Evolutionary conservation across 2,888 invertebrate species (phyloP), one percentile per base, ranked within the genome.

Genomic region (Dasysyrphus tricinctus): DNA sequence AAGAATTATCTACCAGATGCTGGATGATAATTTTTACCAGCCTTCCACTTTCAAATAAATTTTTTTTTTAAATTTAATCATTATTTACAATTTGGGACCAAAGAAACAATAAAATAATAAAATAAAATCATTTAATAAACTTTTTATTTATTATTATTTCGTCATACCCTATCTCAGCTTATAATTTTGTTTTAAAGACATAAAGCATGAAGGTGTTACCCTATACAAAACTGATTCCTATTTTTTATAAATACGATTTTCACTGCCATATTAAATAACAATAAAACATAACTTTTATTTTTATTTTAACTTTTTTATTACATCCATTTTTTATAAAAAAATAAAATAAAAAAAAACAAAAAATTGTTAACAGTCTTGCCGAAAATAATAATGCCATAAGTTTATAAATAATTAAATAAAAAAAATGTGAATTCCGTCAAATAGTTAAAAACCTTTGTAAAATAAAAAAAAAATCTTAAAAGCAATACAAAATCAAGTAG

Each of bases 191-290:
- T 32, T 32, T 32, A 32, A 34, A 37, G 9, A 39, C 44, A 24
- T 11, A 29, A 54, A 49, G 74, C 61, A 78, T 78, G 67, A 78
- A 78, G 77, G 80, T 74, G 77, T 70, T 37, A 78, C 73, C 80
- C 80, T 80, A 24, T 2, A 78, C 56, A 74, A 80, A 73, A 77
- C 85, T 80, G 85, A 85, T 85, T 85, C 85, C 85, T 85, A 85
- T 79, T 79, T 85, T 84, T 80, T 69, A 81, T 29, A 77, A 67
- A 76, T 74, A 77, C 74, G 77, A 80, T 57, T 80, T 77, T 77
- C 85, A 85, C 85, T 85, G 85, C 85, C 85, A 69, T 67, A 72
- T 39, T 54, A 39, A 69, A 54, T 16, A 69, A 51, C 37, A 75
- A 67, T 12, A 80, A 61, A 59, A 39, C 16, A 42, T n/a, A 59